Base-by-base conservation (phyloP, 2,888 invertebrate species). In the Xanthia togata region DNA sequence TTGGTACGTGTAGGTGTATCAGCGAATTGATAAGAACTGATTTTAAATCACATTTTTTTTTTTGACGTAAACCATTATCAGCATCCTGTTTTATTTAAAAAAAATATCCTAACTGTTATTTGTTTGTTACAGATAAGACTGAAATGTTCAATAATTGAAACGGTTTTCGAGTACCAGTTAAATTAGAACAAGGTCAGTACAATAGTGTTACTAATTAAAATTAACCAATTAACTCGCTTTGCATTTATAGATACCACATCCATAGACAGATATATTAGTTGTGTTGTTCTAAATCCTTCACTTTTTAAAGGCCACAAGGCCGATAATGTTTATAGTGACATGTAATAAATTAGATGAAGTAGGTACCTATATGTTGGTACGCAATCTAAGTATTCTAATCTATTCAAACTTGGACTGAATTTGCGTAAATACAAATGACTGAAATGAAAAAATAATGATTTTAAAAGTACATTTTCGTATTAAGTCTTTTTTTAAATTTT, bases 121-220 rank as follows among this genome's bases (percentile, higher is more conserved):
- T 87, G 73, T 81, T 92, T 91, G 90, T 92, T 92, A 38, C 91
- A 92, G 92, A 90, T 90, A 85, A 88, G 76, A 75, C 87, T 90
- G 92, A 88, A 87, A 92, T 91, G 91, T 86, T 79, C 79, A 85
- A 84, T 81, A 77, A 86, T 83, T 90, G 82, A 87, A 86, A 84
- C 75, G 62, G 63, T 83, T 85, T 79, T 84, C 72, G 73, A 82
- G 79, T 76, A 79, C 70, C 69, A 83, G 75, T 80, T 77, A 72
- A 82, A 80, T 79, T 81, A 89, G 65, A 77, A 80, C 84, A 76
- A 88, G 88, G 88, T 88, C 59, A 76, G 87, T 80, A 73, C 44
- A 62, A n/a, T 81, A 68, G 65, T 67, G 64, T 79, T 64, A 69
- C 69, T 83, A 88, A 88, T 87, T 85, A 79, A 78, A 79, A 78